These are phyloP conservation scores for Spermophilus dauricus DNA, from an alignment of 2,113 vertebrate species.

Conservation along the genomic window DNA sequence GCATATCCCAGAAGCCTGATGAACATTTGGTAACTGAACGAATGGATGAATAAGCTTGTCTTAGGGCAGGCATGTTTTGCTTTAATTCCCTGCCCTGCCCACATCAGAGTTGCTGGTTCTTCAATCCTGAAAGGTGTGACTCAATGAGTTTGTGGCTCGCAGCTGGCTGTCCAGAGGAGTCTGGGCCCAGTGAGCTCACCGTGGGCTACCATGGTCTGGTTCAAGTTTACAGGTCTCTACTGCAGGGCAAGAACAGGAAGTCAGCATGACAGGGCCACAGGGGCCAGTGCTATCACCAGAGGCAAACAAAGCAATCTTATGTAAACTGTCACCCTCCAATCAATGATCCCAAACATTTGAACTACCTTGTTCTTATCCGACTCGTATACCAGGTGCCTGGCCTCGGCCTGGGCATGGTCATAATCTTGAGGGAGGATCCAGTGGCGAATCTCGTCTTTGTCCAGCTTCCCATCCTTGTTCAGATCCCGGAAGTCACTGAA, in stretches of 20 bases:
- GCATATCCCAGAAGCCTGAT: not conserved
- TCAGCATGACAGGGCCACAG: not conserved
- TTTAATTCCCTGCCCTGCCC: not conserved
- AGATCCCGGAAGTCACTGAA: constrained; percentile 97
- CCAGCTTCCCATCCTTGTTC: constrained; percentile 98
- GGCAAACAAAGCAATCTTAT: not conserved
- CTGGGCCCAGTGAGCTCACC: not conserved
- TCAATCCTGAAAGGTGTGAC: not conserved
- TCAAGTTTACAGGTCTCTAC: constrained; percentile 32
- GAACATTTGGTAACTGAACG: not conserved
- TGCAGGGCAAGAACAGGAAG: constrained; percentile 9
- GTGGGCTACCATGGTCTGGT: not conserved
- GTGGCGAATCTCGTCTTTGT: constrained; percentile 96
- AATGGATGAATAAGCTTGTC: not conserved
- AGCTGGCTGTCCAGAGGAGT: not conserved
- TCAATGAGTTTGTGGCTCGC: not conserved
- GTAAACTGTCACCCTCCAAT: not conserved
- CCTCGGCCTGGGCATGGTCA: constrained; percentile 97
- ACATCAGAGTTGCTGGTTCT: not conserved
- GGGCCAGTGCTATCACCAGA: not conserved
- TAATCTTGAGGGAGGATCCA: constrained; percentile 99
- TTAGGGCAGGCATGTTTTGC: not conserved
- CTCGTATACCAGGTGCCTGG: constrained; percentile 96
- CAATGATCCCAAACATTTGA: not conserved
- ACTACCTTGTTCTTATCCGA: constrained; percentile 96